Evolutionary conservation across 2,888 invertebrate species (phyloP), one percentile per base, ranked within the genome.

Genomic region (Hirudinaria manillensis): DNA sequence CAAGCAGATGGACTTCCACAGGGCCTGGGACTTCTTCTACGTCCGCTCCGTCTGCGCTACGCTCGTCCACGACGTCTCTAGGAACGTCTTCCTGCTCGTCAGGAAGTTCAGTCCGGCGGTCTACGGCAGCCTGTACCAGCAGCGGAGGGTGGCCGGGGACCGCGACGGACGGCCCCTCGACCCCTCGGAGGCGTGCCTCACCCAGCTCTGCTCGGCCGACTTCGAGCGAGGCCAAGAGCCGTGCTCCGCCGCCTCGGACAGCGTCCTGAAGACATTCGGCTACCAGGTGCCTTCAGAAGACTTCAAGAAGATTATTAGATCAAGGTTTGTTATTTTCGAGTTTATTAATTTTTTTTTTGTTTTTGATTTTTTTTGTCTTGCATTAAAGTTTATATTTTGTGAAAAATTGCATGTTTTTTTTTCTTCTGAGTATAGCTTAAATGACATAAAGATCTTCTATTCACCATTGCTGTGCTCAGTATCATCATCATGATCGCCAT

Each of bases 61-160:
- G 74, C 86, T 96, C 16, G 88, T 95, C 0, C 93, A 89, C 84
- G 94, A 97, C 83, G 88, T 88, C 27, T 89, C 90, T 6, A 87
- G 91, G 76, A 89, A 91, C 78, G 90, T 90, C 66, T 87, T 96
- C 78, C 87, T 95, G 0, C 90, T 94, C 82, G 96, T 97, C 0
- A 91, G 90, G 82, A 96, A 96, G 85, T 97, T 96, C 83, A 89
- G 96, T 77, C 94, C 96, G 81, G 61, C 61, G 3, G 61, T 61
- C 29, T 61, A 61, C 29, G 61, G 61, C 24, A 61, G 61, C n/a
- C 24, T 61, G 61, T 61, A 61, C 61, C 61, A 61, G 61, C 61
- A n/a, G 61, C 29, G 7, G 10, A 24, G 29, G 61, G 1, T 27
- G 29, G 3, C 29, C 61, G 61, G 61, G 10, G 13, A 4, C 61